Conservation (phyloP, 2,888 invertebrate genomes). For the Plusia festucae region DNA sequence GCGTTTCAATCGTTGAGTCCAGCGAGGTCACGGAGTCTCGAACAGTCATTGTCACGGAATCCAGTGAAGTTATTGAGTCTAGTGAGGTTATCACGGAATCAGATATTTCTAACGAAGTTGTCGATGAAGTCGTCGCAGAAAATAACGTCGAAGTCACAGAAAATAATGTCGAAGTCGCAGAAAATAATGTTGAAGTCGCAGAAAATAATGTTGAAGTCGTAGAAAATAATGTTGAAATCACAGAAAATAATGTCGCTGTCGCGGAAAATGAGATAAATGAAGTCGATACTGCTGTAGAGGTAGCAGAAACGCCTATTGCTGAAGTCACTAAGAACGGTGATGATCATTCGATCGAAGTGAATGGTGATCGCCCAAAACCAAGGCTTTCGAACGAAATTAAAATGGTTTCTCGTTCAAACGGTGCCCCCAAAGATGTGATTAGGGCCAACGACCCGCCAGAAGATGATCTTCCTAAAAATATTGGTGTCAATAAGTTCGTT, state of each 20-base stretch:
- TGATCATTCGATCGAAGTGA: conserved; percentile 8
- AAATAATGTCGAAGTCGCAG: conserved; percentile 5
- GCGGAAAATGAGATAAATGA: conserved; percentile 16
- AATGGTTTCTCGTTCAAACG: conserved; percentile 77
- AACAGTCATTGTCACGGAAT: conserved; percentile 23
- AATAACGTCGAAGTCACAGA: background rate
- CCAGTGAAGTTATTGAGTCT: conserved; percentile 22
- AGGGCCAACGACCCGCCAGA: conserved; percentile 85
- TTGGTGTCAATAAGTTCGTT: conserved; percentile 86
- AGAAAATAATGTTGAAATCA: conserved; percentile 18
- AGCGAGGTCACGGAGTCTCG: conserved; percentile 35
- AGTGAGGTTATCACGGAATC: conserved; percentile 23
- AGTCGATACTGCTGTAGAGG: conserved; percentile 33
- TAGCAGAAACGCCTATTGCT: conserved; percentile 32
- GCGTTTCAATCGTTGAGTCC: conserved; percentile 11
- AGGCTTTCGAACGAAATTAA: conserved; percentile 84
- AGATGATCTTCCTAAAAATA: conserved; percentile 85
- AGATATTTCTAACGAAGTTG: conserved; percentile 11
- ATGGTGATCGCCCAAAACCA: conserved; percentile 58
- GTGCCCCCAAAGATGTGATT: conserved; percentile 81
- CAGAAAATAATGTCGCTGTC: conserved; percentile 24
- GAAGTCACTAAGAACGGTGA: conserved; percentile 24
- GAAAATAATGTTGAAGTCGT: conserved; percentile 23
- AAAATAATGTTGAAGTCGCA: conserved; percentile 15
- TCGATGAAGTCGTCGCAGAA: conserved; percentile 11